Percentiles rank a stretch among this genome's conserved stretches.
Evolutionary conservation across 2,797 vertebrate species (phyloP).

Genomic region (Acipenser oxyrinchus): DNA sequence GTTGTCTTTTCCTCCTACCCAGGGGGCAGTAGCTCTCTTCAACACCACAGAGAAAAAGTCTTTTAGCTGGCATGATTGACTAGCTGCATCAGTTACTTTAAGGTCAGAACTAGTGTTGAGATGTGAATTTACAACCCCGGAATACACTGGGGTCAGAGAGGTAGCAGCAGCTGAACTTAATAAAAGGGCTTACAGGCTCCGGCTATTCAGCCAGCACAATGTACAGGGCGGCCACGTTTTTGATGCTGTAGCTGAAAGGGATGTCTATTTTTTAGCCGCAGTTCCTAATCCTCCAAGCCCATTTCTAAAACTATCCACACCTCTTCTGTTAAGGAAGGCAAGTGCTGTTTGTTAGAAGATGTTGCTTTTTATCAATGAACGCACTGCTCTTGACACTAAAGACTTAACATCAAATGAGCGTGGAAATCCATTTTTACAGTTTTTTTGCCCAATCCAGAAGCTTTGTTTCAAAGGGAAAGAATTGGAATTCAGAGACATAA

Average conservation of each 20-base stretch:
- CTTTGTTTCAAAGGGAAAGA: constrained; percentile 81
- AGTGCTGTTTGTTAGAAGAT: constrained; percentile 52
- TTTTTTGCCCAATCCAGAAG: constrained; percentile 81
- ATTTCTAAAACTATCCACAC: constrained; percentile 53
- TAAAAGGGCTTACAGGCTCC: constrained; percentile 10
- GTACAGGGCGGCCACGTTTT: constrained; percentile 11
- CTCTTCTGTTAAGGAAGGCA: constrained; percentile 41
- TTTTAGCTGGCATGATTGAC: constrained; percentile 33
- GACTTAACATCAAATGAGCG: constrained; percentile 94
- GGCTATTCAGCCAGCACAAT: constrained; percentile 13
- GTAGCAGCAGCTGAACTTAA: not conserved
- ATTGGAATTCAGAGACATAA: constrained; percentile 76
- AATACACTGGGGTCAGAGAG: constrained; percentile 20
- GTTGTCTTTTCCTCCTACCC: not conserved
- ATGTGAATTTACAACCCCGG: constrained; percentile 14
- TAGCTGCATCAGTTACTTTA: constrained; percentile 12
- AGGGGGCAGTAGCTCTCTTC: constrained; percentile 17
- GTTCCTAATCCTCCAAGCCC: constrained; percentile 51
- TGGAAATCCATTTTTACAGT: constrained; percentile 91
- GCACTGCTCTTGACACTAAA: constrained; percentile 79
- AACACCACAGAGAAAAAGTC: constrained; percentile 28
- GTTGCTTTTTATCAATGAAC: constrained; percentile 56
- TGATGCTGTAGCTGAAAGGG: constrained; percentile 22
- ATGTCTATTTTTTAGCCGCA: constrained; percentile 33
- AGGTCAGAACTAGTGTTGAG: constrained; percentile 18